Evolutionary conservation across 2,888 invertebrate species (phyloP).

Genomic region (Drosophila neoperkinsi): DNA sequence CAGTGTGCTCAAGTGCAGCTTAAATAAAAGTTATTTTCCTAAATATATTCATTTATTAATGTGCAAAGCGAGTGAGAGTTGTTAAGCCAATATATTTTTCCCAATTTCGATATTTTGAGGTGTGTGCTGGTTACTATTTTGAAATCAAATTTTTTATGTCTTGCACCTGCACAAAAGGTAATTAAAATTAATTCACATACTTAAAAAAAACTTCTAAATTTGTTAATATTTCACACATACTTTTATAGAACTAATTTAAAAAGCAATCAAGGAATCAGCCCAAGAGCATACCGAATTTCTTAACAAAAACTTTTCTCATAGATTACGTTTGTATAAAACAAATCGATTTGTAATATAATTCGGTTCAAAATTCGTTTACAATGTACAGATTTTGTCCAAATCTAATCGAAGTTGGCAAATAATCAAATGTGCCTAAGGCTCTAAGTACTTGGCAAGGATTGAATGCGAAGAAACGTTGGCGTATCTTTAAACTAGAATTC

Average conservation of each 20-base stretch:
- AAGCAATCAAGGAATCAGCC: not conserved
- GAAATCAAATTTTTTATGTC: not conserved
- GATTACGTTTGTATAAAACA: not conserved
- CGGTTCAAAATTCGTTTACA: conserved; percentile 5
- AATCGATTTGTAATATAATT: conserved; percentile 3
- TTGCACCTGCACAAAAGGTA: not conserved
- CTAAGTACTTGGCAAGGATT: conserved; percentile 18
- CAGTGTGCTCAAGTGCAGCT: not conserved
- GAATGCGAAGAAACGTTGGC: conserved; percentile 10
- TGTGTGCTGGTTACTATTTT: not conserved
- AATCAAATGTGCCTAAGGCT: conserved; percentile 19
- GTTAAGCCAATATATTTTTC: not conserved
- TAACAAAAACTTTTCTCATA: not conserved
- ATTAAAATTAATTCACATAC: not conserved
- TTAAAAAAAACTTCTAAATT: not conserved
- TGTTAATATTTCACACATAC: not conserved
- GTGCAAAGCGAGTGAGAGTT: not conserved
- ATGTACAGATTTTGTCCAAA: conserved; percentile 5
- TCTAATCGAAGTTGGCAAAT: conserved; percentile 26
- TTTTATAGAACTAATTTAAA: not conserved
- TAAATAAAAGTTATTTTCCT: not conserved
- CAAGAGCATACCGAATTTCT: too few relatives aligned
- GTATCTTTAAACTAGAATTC: conserved; percentile 33
- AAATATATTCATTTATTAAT: not conserved
- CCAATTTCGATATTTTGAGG: not conserved